These are phyloP conservation scores for Neodontobutis hainanensis DNA, from an alignment of 2,113 vertebrate genomes.

Conservation along the genomic window DNA sequence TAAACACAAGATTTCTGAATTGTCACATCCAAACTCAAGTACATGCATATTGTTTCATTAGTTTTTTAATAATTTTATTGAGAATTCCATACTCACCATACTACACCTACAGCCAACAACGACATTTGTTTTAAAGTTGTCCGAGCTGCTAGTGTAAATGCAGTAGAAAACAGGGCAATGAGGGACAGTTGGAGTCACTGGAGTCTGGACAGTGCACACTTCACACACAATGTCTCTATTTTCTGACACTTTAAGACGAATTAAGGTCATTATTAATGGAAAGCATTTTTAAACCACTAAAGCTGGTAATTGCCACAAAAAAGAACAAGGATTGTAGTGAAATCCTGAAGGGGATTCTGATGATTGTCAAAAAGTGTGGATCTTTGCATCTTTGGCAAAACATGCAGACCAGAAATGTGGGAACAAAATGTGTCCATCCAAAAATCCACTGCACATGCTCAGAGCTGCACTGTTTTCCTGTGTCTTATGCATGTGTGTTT, in stretches of 20 bases:
- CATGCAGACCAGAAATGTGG: neutral
- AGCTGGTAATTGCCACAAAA: neutral
- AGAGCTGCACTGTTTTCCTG: conserved; percentile 1
- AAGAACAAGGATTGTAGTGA: neutral
- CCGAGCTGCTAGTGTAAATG: conserved; percentile 26
- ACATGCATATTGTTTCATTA: conserved; percentile 14
- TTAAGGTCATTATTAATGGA: conserved; percentile 16
- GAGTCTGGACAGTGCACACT: conserved; percentile 7
- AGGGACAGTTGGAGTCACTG: conserved; percentile 41
- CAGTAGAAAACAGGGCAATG: conserved; percentile 53
- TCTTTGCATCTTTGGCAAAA: neutral
- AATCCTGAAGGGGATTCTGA: too few relatives aligned
- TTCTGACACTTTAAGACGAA: neutral
- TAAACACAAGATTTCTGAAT: too few relatives aligned
- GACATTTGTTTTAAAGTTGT: neutral
- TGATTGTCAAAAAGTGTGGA: neutral
- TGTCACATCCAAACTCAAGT: neutral
- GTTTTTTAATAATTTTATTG: too few relatives aligned
- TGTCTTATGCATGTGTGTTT: neutral
- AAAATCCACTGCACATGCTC: neutral
- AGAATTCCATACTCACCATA: too few relatives aligned
- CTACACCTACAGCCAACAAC: too few relatives aligned
- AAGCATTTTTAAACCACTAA: conserved; percentile 10
- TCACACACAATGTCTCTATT: neutral
- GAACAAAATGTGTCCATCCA: conserved; percentile 1